Evolutionary conservation across 2,113 vertebrate species (phyloP), one percentile per base, ranked within the genome.

Genomic region (Campylomormyrus numenius): DNA sequence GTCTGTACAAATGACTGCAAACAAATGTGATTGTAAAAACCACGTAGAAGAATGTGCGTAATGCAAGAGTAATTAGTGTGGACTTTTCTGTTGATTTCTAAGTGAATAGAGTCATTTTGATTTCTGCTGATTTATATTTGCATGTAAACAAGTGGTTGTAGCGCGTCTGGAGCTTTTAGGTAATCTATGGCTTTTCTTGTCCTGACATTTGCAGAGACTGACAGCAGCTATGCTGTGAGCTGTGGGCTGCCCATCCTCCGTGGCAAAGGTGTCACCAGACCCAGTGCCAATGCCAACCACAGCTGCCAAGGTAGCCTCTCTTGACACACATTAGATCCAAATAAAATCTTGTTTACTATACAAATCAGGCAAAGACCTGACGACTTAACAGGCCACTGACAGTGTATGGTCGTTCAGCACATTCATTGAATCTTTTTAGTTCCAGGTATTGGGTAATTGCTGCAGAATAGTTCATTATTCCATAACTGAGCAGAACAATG

Each of bases 151-250:
- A 6, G 21, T 3, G 2, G 46, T 24, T 1, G 7, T 85, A 48
- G 45, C 9, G 5, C 1, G 9, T 70, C 62, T 31, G 62, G n/a
- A 66, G 62, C 62, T 66, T 66, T 31, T 85, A 48, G 19, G 21
- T 80, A 19, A 48, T 7, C 19, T 24, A 11, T 1, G 83, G 83
- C 45, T 85, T n/a, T 45, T 85, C 42, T 48, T 85, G 19, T 85
- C 19, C 21, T 3, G 19, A 24, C 19, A 4, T 39, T 85, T 45
- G 4, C 95, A 99, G 98, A 99, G 93, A 98, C 98, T 0, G 97
- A 99, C 93, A 98, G 92, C 93, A 98, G 97, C 93, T 99, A 98
- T 95, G 97, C 97, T 0, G 97, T 99, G 89, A 99, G 98, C 93
- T 99, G 98, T 89, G 98, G 98, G 3, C 97, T 96, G 50, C 98